Conservation (phyloP, 2,113 vertebrate genomes). For the Corythornis madagascariensis region DNA sequence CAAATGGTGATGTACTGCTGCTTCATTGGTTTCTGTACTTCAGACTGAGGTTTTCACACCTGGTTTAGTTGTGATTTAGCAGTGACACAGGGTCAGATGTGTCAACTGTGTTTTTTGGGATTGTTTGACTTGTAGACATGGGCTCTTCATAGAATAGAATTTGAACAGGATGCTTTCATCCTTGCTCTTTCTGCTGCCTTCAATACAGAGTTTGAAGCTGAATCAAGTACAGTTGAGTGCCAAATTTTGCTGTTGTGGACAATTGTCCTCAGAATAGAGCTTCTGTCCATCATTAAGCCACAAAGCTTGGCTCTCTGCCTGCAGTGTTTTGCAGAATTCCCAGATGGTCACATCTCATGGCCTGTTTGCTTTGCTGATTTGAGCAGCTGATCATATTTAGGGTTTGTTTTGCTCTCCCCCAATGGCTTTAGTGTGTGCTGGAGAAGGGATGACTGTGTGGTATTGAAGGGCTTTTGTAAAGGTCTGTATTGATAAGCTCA, state of each 20-base stretch:
- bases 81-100: background rate
- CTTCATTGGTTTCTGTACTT: background rate
- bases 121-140: background rate
- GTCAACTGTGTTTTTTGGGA: background rate
- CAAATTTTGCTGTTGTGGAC: background rate
- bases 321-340: background rate
- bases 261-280: background rate
- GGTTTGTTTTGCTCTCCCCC: background rate
- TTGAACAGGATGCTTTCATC: background rate
- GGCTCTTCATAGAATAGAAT: background rate
- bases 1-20: rapidly evolving
- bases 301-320: background rate
- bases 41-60: background rate
- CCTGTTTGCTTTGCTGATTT: background rate
- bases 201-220: background rate
- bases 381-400: background rate
- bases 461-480: background rate
- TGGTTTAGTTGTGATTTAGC: background rate
- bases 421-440: background rate
- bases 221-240: background rate
- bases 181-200: background rate
- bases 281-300: background rate
- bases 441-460: background rate
- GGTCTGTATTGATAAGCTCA: background rate
- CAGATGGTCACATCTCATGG: background rate